Evolutionary conservation across 2,888 invertebrate genomes (phyloP), one percentile per base, ranked within the genome.

Genomic region (Boloria selene): DNA sequence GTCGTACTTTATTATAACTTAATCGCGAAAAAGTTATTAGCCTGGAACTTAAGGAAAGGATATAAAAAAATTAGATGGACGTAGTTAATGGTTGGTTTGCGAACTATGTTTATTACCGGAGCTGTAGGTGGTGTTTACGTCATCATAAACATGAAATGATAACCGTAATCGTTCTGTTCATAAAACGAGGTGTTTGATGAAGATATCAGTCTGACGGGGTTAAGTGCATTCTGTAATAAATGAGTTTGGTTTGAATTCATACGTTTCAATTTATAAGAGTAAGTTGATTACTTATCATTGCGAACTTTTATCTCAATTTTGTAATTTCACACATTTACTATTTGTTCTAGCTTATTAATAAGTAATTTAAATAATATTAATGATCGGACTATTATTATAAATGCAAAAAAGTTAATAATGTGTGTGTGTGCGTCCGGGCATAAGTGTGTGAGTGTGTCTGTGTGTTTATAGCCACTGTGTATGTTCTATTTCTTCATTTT

Each of bases 71-170:
- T 22, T 61, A 45, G 26, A 31, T 16, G 17, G 53, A 45, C 49
- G 50, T 50, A 13, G 17, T 17, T 58, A 52, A 66, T 58, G 31
- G 16, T 61, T 17, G 66, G 31, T 38, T 53, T 14, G 45, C 52
- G 53, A 42, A 31, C 50, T 56, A 26, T 49, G 44, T 59, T 60
- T 60, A 55, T 54, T 53, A 47, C 53, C 7, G 38, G 49, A 49
- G 42, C 60, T 47, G 18, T 44, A 65, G 42, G 51, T 60, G 22
- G 61, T 64, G 52, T 64, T 67, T 67, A 67, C 50, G 55, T 55
- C 55, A 56, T 38, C 64, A 56, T 67, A 67, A 67, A 67, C 63
- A 63, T 56, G 63, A 61, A 61, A 56, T 63, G 50, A 59, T 66
- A 61, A 62, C 44, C 22, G 50, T 66, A 26, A 55, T 55, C 26